A percentile compares a stretch with the other conserved stretches of the same genome.
These are phyloP conservation scores for Glyptemys insculpta DNA, from an alignment of 2,797 vertebrate species.

Conservation along the genomic window DNA sequence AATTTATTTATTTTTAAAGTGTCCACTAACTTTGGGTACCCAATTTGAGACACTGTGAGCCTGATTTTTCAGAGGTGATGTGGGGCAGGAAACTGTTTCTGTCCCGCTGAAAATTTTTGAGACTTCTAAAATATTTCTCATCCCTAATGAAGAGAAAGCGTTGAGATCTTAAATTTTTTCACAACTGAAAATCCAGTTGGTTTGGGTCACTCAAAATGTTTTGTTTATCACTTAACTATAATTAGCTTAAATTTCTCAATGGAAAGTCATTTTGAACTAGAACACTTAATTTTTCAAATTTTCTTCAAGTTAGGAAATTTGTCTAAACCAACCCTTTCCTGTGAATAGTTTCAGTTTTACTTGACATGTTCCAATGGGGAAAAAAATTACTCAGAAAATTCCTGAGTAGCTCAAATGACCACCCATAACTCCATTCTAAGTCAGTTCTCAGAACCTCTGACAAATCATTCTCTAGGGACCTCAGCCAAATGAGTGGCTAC, in stretches of 20 bases:
- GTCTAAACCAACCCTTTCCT: fast-evolving
- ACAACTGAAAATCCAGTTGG: not conserved
- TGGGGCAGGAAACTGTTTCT: not conserved
- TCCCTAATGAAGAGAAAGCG: not conserved
- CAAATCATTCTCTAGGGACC: not conserved
- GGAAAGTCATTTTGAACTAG: not conserved
- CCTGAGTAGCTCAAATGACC: not conserved
- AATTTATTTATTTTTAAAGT: conserved; percentile 33
- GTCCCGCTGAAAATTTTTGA: not conserved
- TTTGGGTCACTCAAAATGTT: not conserved
- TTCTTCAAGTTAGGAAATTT: fast-evolving
- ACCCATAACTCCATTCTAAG: not conserved
- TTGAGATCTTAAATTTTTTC: not conserved
- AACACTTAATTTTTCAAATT: not conserved
- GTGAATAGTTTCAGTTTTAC: not conserved
- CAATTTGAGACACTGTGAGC: not conserved
- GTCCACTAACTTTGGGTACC: conserved; percentile 63
- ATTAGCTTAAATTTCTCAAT: not conserved
- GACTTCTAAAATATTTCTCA: not conserved
- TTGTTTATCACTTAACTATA: not conserved
- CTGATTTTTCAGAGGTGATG: conserved; percentile 41
- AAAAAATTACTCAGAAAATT: not conserved
- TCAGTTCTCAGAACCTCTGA: not conserved
- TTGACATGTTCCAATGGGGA: not conserved
- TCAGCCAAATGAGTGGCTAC: not conserved